A percentile compares a stretch with the other conserved stretches of the same genome.
Evolutionary conservation across 1,140 invertebrate genomes (phyloP).

Genomic region (Saccostrea echinata): DNA sequence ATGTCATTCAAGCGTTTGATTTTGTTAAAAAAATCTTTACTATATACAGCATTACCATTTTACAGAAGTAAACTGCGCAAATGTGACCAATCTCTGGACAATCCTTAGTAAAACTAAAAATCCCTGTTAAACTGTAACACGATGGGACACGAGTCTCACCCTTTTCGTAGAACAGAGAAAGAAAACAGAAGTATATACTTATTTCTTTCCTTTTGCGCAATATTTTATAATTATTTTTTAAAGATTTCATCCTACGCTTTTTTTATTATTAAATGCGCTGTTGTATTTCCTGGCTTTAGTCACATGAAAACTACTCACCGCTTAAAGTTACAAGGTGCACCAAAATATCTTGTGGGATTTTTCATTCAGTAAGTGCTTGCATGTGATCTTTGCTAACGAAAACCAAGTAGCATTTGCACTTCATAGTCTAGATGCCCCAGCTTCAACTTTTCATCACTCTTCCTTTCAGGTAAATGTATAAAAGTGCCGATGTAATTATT

Average conservation of each 20-base stretch:
- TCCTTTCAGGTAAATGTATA: too few relatives aligned
- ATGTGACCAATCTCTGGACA: neutral
- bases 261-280: neutral
- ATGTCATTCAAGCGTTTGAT: neutral
- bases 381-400: constrained; percentile 2
- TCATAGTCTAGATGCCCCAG: too few relatives aligned
- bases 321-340: neutral
- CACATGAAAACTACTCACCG: constrained; percentile 28
- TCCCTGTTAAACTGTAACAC: neutral
- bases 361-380: neutral
- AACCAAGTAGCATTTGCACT: too few relatives aligned
- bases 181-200: neutral
- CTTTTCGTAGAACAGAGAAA: neutral
- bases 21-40: neutral
- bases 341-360: constrained; percentile 13
- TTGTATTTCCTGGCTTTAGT: constrained; percentile 8
- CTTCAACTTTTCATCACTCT: too few relatives aligned
- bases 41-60: neutral
- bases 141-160: neutral
- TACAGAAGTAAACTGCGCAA: neutral
- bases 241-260: neutral
- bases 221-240: neutral
- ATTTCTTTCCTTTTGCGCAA: neutral
- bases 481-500: too few relatives aligned
- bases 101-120: neutral